Percentiles rank a stretch among this genome's conserved stretches.
Evolutionary conservation across 2,113 vertebrate species (phyloP).

Genomic region (Leiothrix lutea): DNA sequence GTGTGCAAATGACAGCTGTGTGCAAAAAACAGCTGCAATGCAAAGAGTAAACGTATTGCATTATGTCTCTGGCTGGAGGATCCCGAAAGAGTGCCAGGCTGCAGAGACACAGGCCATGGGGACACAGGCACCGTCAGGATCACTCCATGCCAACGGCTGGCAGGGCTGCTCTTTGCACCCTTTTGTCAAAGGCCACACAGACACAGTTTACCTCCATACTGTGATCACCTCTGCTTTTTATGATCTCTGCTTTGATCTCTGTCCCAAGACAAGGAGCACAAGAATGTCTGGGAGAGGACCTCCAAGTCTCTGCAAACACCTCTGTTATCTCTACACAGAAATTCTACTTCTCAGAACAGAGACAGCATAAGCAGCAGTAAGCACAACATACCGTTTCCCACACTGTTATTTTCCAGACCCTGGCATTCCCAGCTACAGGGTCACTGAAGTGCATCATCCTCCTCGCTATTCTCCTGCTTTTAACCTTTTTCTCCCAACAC

Average conservation of each 20-base stretch:
- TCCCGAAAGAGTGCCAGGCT: background rate
- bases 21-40: background rate
- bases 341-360: background rate
- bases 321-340: background rate
- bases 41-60: background rate
- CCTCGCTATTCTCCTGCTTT: background rate
- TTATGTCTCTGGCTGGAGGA: background rate
- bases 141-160: fast-evolving
- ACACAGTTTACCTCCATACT: background rate
- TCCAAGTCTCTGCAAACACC: background rate
- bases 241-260: background rate
- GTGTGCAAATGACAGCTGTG: no score
- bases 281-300: background rate
- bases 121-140: background rate
- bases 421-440: background rate
- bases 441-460: background rate
- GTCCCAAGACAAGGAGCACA: background rate
- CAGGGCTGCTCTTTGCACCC: background rate
- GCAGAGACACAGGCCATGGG: background rate
- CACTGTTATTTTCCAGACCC: background rate
- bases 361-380: background rate
- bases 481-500: background rate
- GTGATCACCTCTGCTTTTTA: background rate
- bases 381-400: background rate
- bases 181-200: background rate